phyloP scores from a whole-genome alignment of 2,888 invertebrate genomes.

The Anthophora plumipes region DNA sequence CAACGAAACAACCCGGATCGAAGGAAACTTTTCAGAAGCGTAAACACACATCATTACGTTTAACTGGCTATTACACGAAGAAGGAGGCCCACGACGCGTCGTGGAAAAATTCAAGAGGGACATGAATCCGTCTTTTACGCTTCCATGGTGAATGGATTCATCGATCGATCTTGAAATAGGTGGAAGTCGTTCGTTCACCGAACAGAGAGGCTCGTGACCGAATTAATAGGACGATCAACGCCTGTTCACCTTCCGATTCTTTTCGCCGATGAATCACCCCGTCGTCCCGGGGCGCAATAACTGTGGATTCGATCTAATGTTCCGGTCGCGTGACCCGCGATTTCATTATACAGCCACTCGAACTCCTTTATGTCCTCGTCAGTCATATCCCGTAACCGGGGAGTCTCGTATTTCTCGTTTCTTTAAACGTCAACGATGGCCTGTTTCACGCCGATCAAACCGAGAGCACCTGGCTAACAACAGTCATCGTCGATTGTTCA shows the following conservation, averaged over 20 bases:
- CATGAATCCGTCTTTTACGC: conserved; percentile 16
- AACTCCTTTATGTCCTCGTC: conserved; percentile 67
- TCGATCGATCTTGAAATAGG: conserved; percentile 4
- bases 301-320: conserved; percentile 62
- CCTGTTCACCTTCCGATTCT: conserved; percentile 11
- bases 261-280: conserved; percentile 49
- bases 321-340: conserved; percentile 73
- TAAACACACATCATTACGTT: conserved; percentile 53
- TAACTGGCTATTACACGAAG: conserved; percentile 34
- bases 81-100: not conserved
- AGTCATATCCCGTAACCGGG: conserved; percentile 57
- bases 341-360: conserved; percentile 69
- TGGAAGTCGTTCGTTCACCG: not conserved
- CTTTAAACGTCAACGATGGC: conserved; percentile 48
- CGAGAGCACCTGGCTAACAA: conserved; percentile 21
- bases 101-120: conserved; percentile 16
- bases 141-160: conserved; percentile 15
- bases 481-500: not conserved
- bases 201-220: not conserved
- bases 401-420: conserved; percentile 69
- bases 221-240: conserved; percentile 43
- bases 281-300: conserved; percentile 54
- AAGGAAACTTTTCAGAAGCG: conserved; percentile 41
- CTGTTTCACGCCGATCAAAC: conserved; percentile 8
- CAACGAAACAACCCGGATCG: conserved; percentile 15